phyloP scores from a whole-genome alignment of 2,888 invertebrate species.

The Halocaridina rubra region DNA sequence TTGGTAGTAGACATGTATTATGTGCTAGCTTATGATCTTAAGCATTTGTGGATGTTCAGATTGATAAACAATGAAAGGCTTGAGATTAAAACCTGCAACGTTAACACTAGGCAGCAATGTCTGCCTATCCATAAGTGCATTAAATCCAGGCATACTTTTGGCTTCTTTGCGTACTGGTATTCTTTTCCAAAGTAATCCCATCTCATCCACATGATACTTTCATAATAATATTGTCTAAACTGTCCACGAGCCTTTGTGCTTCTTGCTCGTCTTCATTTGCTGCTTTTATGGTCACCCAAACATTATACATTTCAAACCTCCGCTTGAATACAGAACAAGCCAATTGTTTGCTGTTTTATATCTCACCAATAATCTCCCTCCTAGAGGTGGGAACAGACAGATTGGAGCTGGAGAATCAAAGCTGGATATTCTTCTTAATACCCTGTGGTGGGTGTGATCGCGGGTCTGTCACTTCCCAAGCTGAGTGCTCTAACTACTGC shows the following conservation, averaged over 20 bases:
- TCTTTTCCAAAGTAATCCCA: constrained; percentile 74
- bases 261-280: not conserved
- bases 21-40: not conserved
- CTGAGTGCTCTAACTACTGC: too few relatives aligned
- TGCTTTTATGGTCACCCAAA: too few relatives aligned
- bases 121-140: not conserved
- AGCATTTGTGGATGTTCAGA: not conserved
- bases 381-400: too few relatives aligned
- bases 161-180: not conserved
- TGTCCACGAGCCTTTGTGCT: not conserved
- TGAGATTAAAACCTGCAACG: not conserved
- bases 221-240: not conserved
- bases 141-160: too few relatives aligned
- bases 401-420: too few relatives aligned
- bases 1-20: not conserved
- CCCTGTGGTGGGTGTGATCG: too few relatives aligned
- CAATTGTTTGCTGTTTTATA: too few relatives aligned
- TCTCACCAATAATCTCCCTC: too few relatives aligned
- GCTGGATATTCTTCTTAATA: too few relatives aligned
- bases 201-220: not conserved
- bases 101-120: not conserved
- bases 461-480: too few relatives aligned
- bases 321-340: not conserved
- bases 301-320: too few relatives aligned
- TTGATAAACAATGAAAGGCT: not conserved